Percentiles rank a stretch among this genome's conserved stretches.
Evolutionary conservation across 2,888 invertebrate species (phyloP).

Genomic region (Caenorhabditis sp.): DNA sequence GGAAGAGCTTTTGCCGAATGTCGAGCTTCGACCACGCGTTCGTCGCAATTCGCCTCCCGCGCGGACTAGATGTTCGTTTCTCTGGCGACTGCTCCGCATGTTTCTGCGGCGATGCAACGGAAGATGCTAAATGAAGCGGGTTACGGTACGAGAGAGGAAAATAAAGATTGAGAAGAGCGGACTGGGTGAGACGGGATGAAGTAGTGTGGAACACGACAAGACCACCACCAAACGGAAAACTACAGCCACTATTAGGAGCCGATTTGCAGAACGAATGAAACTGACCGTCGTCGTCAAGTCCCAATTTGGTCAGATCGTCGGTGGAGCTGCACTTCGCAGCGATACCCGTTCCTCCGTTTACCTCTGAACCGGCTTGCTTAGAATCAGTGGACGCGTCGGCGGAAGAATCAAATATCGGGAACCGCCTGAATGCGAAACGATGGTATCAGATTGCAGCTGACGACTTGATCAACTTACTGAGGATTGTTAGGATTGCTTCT

Average conservation of each 20-base stretch:
- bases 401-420: conserved; percentile 30
- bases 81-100: not conserved
- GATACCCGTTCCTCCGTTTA: conserved; percentile 13
- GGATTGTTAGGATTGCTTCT: conserved; percentile 49
- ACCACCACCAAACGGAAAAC: conserved; percentile 34
- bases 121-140: conserved; percentile 17
- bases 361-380: too few species aligned
- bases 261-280: not conserved
- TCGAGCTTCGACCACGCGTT: conserved; percentile 45
- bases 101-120: conserved; percentile 5
- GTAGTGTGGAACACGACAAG: conserved; percentile 1
- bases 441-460: not conserved
- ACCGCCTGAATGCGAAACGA: conserved; percentile 27
- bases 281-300: conserved; percentile 50
- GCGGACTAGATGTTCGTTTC: conserved; percentile 16
- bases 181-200: not conserved
- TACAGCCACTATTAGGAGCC: too few species aligned
- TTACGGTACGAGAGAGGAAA: not conserved
- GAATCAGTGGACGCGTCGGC: conserved; percentile 11
- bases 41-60: conserved; percentile 36
- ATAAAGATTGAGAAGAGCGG: not conserved
- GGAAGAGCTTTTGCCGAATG: conserved; percentile 44
- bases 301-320: conserved; percentile 57
- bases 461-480: conserved; percentile 21
- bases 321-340: conserved; percentile 61